Evolutionary conservation across 2,888 invertebrate genomes (phyloP).

Genomic region (Nineta flava): DNA sequence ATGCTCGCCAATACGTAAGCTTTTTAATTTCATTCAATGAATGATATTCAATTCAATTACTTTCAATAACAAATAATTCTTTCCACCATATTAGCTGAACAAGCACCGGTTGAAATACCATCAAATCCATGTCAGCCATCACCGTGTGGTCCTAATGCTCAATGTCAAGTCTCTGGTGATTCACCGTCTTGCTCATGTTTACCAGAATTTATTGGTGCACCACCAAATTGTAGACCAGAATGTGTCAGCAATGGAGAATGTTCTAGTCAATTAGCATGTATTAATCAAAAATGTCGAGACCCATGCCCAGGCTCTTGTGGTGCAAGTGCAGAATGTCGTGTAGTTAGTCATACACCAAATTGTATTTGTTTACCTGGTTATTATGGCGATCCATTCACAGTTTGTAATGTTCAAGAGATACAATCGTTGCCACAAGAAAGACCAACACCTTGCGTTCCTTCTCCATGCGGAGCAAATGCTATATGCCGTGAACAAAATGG

Average conservation of each 20-base stretch:
- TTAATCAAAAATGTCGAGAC: conserved; percentile 59
- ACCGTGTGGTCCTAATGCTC: conserved; percentile 66
- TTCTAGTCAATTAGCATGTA: conserved; percentile 48
- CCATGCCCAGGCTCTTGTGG: conserved; percentile 61
- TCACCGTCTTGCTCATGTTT: conserved; percentile 61
- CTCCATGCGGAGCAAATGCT: conserved; percentile 50
- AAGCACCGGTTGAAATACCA: conserved; percentile 25
- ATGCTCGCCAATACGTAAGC: conserved; percentile 38
- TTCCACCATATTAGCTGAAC: conserved; percentile 27
- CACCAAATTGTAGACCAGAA: conserved; percentile 65
- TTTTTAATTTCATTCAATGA: neutral
- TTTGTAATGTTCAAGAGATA: conserved; percentile 30
- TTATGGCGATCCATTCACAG: conserved; percentile 60
- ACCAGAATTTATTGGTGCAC: conserved; percentile 46
- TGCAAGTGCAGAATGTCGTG: conserved; percentile 53
- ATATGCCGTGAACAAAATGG: conserved; percentile 42
- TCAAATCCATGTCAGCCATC: conserved; percentile 59
- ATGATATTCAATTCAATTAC: neutral
- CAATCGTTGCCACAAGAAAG: conserved; percentile 26
- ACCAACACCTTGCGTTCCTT: conserved; percentile 35
- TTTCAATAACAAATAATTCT: neutral
- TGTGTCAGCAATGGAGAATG: conserved; percentile 67
- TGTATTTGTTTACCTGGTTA: conserved; percentile 52
- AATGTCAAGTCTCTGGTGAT: conserved; percentile 49
- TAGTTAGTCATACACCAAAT: conserved; percentile 56